phyloP scores from a whole-genome alignment of 2,113 vertebrate species.

The Platanista minor region DNA sequence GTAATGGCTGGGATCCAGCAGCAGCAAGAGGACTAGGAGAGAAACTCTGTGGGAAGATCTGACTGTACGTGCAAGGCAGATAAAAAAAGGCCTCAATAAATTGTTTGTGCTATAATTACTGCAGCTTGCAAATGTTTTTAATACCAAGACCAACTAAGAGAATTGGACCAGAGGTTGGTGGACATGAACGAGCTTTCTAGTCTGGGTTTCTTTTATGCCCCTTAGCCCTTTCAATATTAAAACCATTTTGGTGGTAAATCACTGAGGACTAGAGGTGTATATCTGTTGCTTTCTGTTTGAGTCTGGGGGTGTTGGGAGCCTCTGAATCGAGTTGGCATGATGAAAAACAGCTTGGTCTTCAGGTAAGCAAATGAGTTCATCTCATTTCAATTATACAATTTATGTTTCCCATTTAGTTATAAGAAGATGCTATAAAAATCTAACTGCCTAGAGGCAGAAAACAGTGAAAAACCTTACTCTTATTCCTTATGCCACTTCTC shows the following conservation, averaged over 20 bases:
- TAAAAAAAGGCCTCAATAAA: background rate
- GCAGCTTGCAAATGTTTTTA: background rate
- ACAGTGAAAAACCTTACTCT: background rate
- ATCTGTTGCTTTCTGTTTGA: background rate
- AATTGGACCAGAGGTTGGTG: background rate
- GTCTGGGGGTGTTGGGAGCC: background rate
- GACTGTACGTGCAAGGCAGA: background rate
- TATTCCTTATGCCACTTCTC: background rate
- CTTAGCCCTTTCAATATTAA: background rate
- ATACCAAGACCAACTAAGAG: background rate
- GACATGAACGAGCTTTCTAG: background rate
- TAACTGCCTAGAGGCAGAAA: background rate
- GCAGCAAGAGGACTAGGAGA: no score
- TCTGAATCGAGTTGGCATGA: background rate
- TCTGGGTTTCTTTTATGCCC: background rate
- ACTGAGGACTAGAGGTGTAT: background rate
- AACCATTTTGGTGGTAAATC: background rate
- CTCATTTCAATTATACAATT: background rate
- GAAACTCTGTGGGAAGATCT: background rate
- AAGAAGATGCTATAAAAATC: conserved; percentile 31
- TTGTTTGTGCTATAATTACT: background rate
- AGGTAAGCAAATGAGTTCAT: conserved; percentile 19
- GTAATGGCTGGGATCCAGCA: background rate
- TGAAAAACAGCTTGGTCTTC: background rate
- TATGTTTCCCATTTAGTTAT: conserved; percentile 24